Conservation (phyloP, 1,140 invertebrate genomes). For the Drosophila nigrodunni region DNA sequence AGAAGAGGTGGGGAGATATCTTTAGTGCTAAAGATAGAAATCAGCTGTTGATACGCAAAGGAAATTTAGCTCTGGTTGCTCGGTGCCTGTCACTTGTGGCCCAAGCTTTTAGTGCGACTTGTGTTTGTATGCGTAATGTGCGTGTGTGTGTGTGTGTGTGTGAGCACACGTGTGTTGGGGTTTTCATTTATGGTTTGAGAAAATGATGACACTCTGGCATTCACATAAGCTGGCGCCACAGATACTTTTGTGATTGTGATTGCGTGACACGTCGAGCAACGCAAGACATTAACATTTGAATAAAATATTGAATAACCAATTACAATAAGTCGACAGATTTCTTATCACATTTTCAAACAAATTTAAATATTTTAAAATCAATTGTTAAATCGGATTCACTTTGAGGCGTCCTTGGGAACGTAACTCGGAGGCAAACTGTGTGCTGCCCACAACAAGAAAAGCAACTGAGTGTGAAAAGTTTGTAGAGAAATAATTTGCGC, state of each 20-base stretch:
- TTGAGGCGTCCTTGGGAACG: conserved; percentile 19
- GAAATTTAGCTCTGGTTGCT: conserved; percentile 55
- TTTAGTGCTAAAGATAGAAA: conserved; percentile 39
- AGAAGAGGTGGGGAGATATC: neutral
- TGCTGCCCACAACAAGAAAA: conserved; percentile 30
- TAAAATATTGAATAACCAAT: conserved; percentile 1
- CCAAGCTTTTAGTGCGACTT: conserved; percentile 53
- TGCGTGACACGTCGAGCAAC: conserved; percentile 20
- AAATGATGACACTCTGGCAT: conserved; percentile 37
- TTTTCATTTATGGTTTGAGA: conserved; percentile 32
- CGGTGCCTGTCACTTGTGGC: conserved; percentile 21
- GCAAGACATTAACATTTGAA: conserved; percentile 14
- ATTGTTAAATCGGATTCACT: conserved; percentile 22
- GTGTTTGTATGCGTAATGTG: conserved; percentile 3
- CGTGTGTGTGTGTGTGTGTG: conserved; percentile 10
- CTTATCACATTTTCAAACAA: conserved; percentile 17
- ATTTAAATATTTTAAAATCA: conserved; percentile 14
- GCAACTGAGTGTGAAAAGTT: conserved; percentile 48
- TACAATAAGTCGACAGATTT: conserved; percentile 2
- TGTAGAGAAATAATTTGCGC: conserved; percentile 29
- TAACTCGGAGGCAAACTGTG: conserved; percentile 17
- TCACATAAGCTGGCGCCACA: conserved; percentile 22
- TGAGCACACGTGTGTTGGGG: conserved; percentile 9
- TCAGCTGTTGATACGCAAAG: conserved; percentile 65
- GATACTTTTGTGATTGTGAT: conserved; percentile 15